Percentiles rank a stretch among this genome's conserved stretches.
These are phyloP conservation scores for Xiphophorus hellerii DNA, from an alignment of 2,113 vertebrate species.

Conservation along the genomic window DNA sequence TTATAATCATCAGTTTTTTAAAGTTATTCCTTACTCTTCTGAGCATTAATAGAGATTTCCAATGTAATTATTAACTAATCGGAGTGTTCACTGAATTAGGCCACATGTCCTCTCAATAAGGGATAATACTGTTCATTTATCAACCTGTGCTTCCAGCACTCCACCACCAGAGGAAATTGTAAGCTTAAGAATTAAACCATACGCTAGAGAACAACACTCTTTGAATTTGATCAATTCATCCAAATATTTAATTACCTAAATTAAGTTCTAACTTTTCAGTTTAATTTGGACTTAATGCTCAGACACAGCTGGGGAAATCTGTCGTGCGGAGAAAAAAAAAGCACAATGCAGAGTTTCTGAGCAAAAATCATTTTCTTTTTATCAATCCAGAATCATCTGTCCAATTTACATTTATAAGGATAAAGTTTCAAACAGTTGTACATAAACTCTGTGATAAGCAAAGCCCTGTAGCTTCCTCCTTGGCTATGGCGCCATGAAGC, in stretches of 20 bases:
- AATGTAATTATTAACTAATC: background rate
- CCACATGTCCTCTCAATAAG: background rate
- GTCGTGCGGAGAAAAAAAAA: too few relatives aligned
- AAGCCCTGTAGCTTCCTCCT: too few relatives aligned
- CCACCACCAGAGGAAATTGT: background rate
- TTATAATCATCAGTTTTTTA: too few relatives aligned
- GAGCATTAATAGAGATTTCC: background rate
- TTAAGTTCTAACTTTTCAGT: background rate
- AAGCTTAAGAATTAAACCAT: background rate
- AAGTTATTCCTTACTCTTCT: background rate
- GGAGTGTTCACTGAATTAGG: too few relatives aligned
- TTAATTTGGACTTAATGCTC: background rate
- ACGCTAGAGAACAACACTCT: background rate
- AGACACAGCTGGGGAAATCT: background rate
- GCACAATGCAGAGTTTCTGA: too few relatives aligned
- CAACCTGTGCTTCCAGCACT: background rate
- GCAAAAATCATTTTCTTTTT: background rate
- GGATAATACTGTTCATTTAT: background rate
- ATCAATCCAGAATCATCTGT: background rate
- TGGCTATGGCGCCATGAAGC: too few relatives aligned
- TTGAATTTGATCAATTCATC: background rate
- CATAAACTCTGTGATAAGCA: too few relatives aligned
- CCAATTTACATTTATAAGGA: background rate
- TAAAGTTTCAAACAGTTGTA: background rate
- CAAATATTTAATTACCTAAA: background rate